Percentiles rank a stretch among this genome's conserved stretches.
These are phyloP conservation scores for Muscina levida DNA, from an alignment of 2,888 invertebrate genomes.

Conservation along the genomic window DNA sequence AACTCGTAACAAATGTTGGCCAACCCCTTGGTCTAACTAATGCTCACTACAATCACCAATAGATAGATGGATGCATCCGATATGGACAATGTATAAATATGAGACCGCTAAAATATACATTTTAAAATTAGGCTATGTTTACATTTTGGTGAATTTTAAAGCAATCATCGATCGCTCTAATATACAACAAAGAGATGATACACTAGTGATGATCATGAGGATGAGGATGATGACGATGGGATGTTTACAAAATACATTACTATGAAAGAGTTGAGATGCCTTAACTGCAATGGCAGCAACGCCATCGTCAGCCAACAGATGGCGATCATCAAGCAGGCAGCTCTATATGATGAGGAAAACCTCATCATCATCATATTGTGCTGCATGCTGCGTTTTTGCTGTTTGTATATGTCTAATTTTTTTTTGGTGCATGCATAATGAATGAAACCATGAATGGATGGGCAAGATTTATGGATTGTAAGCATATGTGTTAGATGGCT, in stretches of 20 bases:
- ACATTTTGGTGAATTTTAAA: conserved; percentile 33
- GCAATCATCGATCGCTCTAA: conserved; percentile 19
- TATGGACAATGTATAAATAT: neutral
- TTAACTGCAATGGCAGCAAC: no score
- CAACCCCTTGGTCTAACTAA: neutral
- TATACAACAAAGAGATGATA: neutral
- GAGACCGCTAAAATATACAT: neutral
- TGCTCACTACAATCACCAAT: no score
- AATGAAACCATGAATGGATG: neutral
- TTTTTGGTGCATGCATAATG: neutral
- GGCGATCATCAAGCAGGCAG: no score
- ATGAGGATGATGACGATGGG: neutral
- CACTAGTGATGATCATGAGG: conserved; percentile 5
- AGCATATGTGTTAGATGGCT: conserved; percentile 4
- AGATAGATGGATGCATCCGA: neutral
- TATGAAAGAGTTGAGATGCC: no score
- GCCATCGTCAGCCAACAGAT: no score
- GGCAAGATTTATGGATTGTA: conserved; percentile 4
- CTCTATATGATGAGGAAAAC: neutral
- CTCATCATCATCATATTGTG: no score
- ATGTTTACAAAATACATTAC: neutral
- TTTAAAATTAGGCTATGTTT: conserved; percentile 40
- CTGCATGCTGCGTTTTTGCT: neutral
- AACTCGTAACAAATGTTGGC: neutral
- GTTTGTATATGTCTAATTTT: neutral